Evolutionary conservation across 2,888 invertebrate species (phyloP), one percentile per base, ranked within the genome.

Genomic region (Baronia brevicornis): DNA sequence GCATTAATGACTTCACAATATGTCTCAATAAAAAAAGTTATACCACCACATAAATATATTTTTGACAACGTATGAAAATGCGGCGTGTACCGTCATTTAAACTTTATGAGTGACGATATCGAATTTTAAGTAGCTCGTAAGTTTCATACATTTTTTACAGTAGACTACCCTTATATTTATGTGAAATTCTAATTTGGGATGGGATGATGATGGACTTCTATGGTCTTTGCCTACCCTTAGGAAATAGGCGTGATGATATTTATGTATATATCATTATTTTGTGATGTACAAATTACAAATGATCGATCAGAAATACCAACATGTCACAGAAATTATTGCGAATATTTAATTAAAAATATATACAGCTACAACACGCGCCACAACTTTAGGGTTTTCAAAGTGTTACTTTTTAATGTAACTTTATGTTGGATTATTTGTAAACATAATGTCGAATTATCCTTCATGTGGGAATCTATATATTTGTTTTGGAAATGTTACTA

Each of bases 391-490:
- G 34, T 34, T 31, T 6, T 8, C 28, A 28, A 34, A 19, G 28
- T 28, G 28, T 28, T 34, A 34, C 34, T 28, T 34, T 34, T 34
- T 34, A 34, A 34, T 34, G 28, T 11, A 34, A 34, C 24, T 34
- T 28, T 34, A 23, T 28, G 33, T 28, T 28, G 23, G 18, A 28
- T 33, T 33, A 34, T 34, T 28, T 24, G 34, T 34, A 34, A 34
- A 34, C 34, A 28, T 34, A 24, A 28, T 34, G 34, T 28, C 34
- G 28, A 34, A 34, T 28, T 28, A 34, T 19, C 34, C 12, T 22
- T 18, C 28, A 12, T 34, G 9, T 24, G 19, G 9, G 13, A 2
- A 24, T 4, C 5, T 10, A 6, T 23, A 18, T 23, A 34, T 13
- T 8, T 4, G 20, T 32, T 13, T 8, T 8, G n/a, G n/a, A n/a